Evolutionary conservation across 2,113 vertebrate genomes (phyloP).

Genomic region (Burhinus bistriatus): DNA sequence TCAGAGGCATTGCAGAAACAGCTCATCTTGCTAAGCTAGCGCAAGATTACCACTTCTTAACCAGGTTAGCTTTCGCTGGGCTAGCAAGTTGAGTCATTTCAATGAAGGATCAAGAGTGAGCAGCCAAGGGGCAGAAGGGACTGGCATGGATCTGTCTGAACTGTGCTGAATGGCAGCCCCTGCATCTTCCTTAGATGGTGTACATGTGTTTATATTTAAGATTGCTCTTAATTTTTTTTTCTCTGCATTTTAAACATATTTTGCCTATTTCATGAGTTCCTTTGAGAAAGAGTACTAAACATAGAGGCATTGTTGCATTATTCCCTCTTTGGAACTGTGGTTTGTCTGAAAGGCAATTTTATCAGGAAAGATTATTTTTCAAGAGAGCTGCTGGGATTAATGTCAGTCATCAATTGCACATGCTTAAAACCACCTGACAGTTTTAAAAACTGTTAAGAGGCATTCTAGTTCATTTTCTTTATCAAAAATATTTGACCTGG

Average conservation of each 20-base stretch:
- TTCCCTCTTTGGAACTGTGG: not conserved
- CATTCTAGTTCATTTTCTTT: not conserved
- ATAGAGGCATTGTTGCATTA: not conserved
- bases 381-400: not conserved
- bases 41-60: not conserved
- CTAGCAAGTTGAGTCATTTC: not conserved
- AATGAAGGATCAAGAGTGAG: not conserved
- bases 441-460: not conserved
- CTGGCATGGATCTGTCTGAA: not conserved
- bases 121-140: not conserved
- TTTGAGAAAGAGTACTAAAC: not conserved
- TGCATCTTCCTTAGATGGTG: not conserved
- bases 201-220: not conserved
- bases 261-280: not conserved
- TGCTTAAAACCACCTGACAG: not conserved
- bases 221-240: not conserved
- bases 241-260: not conserved
- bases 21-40: not conserved
- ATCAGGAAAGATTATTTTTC: not conserved
- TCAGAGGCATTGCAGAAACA: not conserved
- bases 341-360: not conserved
- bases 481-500: not conserved
- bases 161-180: not conserved
- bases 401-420: not conserved
- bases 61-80: not conserved